Base-by-base conservation (phyloP, 2,888 invertebrate species). In the Chironomus tentans region DNA sequence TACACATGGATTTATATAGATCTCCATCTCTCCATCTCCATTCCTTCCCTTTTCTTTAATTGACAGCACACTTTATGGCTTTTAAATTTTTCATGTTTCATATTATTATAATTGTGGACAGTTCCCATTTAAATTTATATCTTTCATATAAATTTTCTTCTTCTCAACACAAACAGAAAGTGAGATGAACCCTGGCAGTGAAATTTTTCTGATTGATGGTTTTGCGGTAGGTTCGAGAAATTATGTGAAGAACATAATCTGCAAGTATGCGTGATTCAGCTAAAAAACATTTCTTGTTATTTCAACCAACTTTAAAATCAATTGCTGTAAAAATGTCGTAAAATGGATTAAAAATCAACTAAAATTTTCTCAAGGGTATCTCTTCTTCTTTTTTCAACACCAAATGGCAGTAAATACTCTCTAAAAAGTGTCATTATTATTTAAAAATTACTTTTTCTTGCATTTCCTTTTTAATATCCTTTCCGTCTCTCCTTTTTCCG, bases 401-500 rank as follows among this genome's bases (percentile, higher is more conserved):
- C 15, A 56, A 61, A 73, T 56, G 56, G 56, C 56, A 56, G 56
- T 73, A 73, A 73, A 73, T 73, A 73, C 62, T 62, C 72, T 46
- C 22, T 73, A 62, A 68, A 73, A 75, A 38, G 24, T 68, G 68
- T 75, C 68, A 38, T 68, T 75, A 68, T 75, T 75, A 75, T 68
- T 73, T 73, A 73, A 73, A 73, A 73, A 73, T 73, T 73, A 73
- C 72, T 50, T 62, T 73, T 73, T 75, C 38, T 46, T 50, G 28
- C 74, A 68, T 68, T 75, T 75, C 68, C 74, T 68, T 75, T 73
- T 75, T 75, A 75, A 75, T 75, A 75, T 75, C 74, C 74, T 75
- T 75, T 75, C 74, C 74, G 74, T 75, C 74, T 75, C 74, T 74
- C 38, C 38, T 38, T 38, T 38, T 38, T 15, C 48, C 46, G 47